Base-by-base conservation (phyloP, 2,113 vertebrate genomes). In the Strix uralensis region DNA sequence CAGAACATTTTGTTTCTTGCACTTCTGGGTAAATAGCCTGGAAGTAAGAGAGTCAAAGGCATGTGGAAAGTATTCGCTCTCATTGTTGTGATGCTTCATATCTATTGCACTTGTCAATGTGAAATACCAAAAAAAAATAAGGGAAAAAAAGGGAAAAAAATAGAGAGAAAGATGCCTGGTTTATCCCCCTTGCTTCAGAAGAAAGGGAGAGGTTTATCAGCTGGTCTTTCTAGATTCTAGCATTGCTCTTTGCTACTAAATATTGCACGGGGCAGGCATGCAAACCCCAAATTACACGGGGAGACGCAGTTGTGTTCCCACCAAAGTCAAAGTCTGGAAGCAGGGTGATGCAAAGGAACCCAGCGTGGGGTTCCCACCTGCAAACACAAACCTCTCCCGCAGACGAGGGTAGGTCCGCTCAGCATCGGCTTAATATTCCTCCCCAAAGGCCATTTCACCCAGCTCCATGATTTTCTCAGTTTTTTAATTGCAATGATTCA, bases 21-120 rank as follows among this genome's bases (percentile, higher is more conserved):
- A 88, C 97, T 97, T 95, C 95, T 96, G 80, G n/a, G 97, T 96
- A 98, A 98, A 98, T 97, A 98, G 98, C 96, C 95, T 97, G 97
- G 97, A 98, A 98, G 98, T 97, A 97, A 98, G 97, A 97, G 95
- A 97, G 94, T 95, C 96, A 95, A 96, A 97, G 92, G 91, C 97
- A 92, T 5, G 25, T 30, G 40, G 90, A 88, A 97, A 97, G 93
- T 80, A 90, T 94, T 96, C 49, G 59, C 87, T 96, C 94, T 91
- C 87, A 67, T 32, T 86, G 86, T 95, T 91, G 94, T 66, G 95
- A 90, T 92, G 96, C 97, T 96, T 96, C 7, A 46, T 55, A 84
- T 86, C 96, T 93, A 86, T 92, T 78, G 27, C 90, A 88, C 38
- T 90, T 97, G 96, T 94, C 95, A 88, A 71, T 40, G 95, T 75